phyloP scores from a whole-genome alignment of 1,140 invertebrate genomes.

The Bombus soroeensis region DNA sequence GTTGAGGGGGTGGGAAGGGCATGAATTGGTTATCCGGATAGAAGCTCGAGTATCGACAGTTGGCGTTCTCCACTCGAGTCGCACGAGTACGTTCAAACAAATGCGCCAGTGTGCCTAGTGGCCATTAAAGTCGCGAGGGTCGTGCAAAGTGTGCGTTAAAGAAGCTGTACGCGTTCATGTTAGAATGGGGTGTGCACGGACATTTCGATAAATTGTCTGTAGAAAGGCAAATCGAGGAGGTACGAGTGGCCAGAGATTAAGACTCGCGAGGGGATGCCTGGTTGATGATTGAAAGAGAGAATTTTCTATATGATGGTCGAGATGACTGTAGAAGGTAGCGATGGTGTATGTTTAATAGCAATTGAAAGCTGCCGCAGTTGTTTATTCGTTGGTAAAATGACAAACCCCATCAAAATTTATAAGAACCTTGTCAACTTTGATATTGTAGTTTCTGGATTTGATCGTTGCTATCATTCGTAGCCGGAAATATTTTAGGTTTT shows the following conservation, averaged over 20 bases:
- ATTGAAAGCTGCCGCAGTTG: not conserved
- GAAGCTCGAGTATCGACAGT: constrained; percentile 80
- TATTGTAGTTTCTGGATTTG: too few relatives aligned
- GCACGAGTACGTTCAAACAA: constrained; percentile 66
- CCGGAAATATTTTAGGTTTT: too few relatives aligned
- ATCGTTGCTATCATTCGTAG: too few relatives aligned
- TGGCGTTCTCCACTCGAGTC: constrained; percentile 79
- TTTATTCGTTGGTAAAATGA: not conserved
- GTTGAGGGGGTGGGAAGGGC: constrained; percentile 21
- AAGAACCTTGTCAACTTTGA: too few relatives aligned
- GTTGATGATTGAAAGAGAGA: not conserved
- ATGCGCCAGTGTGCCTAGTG: constrained; percentile 57
- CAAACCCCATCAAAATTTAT: too few relatives aligned
- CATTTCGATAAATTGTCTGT: constrained; percentile 41
- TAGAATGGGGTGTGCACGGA: constrained; percentile 1
- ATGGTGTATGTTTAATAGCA: not conserved
- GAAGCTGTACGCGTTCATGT: not conserved
- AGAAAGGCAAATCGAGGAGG: constrained; percentile 31
- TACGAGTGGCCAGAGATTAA: constrained; percentile 30
- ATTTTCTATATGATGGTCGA: not conserved
- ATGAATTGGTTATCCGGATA: constrained; percentile 52
- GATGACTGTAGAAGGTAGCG: not conserved
- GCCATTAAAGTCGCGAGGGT: constrained; percentile 68
- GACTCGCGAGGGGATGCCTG: not conserved
- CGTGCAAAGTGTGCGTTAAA: constrained; percentile 37